Base-by-base conservation (phyloP, 2,888 invertebrate genomes). In the Eristalinus sepulchralis region DNA sequence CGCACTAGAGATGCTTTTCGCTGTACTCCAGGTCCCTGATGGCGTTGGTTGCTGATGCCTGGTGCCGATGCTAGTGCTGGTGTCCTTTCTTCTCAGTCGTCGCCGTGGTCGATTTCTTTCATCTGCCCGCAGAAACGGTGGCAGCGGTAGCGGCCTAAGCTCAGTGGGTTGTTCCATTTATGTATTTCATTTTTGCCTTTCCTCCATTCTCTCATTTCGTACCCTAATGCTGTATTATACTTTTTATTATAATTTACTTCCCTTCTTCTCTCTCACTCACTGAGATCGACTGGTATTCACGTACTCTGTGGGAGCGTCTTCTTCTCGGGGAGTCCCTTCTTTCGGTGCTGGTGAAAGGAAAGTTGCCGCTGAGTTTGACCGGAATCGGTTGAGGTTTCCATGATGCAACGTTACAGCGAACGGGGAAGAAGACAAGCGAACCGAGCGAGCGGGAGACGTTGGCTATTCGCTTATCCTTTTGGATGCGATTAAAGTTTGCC, bases 381-480 rank as follows among this genome's bases (percentile, higher is more conserved):
- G 39, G 64, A 80, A 76, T 81, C 73, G 82, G 64, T 60, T 77
- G 60, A 81, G 77, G 77, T 81, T 62, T 77, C 72, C 57, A 68
- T 72, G 71, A 72, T 66, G 57, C 24, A 60, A 68, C 55, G 60
- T 53, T 33, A 53, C 53, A 53, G 53, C 1, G 10, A 39, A 33
- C 39, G 36, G 11, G 13, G 13, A 13, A 11, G 13, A 13, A 13
- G 39, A n/a, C 39, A n/a, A n/a, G 39, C n/a, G 13, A n/a, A n/a
- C 39, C 39, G n/a, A 39, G 39, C n/a, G 39, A 39, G n/a, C 13
- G 39, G n/a, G 17, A n/a, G 47, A 17, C 47, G 17, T 47, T 8
- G 53, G n/a, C 27, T n/a, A 39, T 47, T 17, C 47, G 33, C 27
- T 73, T 70, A 57, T 55, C 36, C 39, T 77, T 81, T 72, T 36